phyloP scores from a whole-genome alignment of 2,797 vertebrate species.

The Enoplosus armatus region DNA sequence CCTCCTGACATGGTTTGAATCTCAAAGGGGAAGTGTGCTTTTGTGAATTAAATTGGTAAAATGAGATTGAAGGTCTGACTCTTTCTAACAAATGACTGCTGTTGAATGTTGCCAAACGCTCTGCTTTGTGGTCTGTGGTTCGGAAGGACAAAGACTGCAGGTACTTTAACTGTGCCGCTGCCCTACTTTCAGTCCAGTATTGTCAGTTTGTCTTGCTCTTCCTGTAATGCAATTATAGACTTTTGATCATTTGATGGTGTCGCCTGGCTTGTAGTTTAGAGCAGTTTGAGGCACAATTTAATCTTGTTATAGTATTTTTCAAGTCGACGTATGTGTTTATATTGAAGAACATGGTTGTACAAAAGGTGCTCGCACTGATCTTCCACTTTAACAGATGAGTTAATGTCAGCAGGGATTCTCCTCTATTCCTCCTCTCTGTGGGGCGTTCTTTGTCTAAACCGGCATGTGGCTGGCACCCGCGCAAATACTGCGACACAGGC shows the following conservation, averaged over 20 bases:
- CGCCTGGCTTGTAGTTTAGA: not conserved
- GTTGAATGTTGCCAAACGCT: not conserved
- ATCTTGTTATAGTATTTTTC: not conserved
- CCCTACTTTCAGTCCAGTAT: constrained; percentile 26
- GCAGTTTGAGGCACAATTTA: not conserved
- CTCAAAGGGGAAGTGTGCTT: not conserved
- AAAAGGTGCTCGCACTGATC: not conserved
- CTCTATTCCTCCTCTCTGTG: constrained; percentile 5
- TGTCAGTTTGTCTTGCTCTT: not conserved
- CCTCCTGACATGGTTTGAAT: not conserved
- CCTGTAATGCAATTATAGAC: not conserved
- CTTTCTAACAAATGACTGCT: not conserved
- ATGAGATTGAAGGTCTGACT: constrained; percentile 2
- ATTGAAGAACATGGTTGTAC: not conserved
- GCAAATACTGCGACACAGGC: constrained; percentile 48
- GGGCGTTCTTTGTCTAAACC: constrained; percentile 37
- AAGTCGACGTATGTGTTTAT: not conserved
- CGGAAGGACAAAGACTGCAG: constrained; percentile 16
- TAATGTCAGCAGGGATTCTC: constrained; percentile 4
- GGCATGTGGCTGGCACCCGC: constrained; percentile 20
- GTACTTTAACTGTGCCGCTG: constrained; percentile 26
- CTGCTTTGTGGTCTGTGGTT: not conserved
- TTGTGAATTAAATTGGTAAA: not conserved
- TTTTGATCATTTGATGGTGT: not conserved
- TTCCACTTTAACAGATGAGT: not conserved